Percentiles rank a stretch among this genome's conserved stretches.
Evolutionary conservation across 1,140 invertebrate species (phyloP).

Genomic region (Cecropterus lyciades): DNA sequence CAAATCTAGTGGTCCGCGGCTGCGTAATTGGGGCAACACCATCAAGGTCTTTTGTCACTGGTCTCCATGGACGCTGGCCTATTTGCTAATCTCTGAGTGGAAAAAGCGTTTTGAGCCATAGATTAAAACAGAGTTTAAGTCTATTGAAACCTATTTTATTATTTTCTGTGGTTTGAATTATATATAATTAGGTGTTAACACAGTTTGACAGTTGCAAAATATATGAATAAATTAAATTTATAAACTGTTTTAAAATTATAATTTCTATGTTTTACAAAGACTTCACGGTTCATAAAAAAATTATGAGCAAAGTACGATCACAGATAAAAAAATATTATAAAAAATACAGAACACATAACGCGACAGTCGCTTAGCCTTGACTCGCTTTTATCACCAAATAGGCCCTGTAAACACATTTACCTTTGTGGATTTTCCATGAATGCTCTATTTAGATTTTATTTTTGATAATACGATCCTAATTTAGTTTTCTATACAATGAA

Average conservation of each 20-base stretch:
- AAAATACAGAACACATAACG: neutral
- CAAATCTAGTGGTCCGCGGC: constrained; percentile 31
- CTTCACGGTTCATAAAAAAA: neutral
- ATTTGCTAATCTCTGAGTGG: neutral
- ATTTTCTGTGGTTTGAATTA: no score
- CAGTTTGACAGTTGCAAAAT: no score
- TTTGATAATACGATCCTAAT: no score
- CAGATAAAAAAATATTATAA: neutral
- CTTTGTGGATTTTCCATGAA: neutral
- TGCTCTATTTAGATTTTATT: neutral
- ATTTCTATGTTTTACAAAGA: no score
- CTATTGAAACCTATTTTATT: no score
- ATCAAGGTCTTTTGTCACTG: constrained; percentile 15
- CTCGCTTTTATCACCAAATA: constrained; percentile 1
- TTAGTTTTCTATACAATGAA: no score
- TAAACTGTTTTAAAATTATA: no score
- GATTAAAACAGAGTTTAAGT: no score
- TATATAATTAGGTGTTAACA: neutral
- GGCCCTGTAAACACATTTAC: constrained; percentile 1
- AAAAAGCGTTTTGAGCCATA: neutral
- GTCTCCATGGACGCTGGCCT: neutral
- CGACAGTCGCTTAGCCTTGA: neutral
- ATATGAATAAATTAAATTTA: neutral
- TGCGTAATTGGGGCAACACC: constrained; percentile 29
- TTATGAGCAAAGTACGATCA: neutral